phyloP scores from a whole-genome alignment of 2,797 vertebrate species.

The Hapalemur alaotrensis region DNA sequence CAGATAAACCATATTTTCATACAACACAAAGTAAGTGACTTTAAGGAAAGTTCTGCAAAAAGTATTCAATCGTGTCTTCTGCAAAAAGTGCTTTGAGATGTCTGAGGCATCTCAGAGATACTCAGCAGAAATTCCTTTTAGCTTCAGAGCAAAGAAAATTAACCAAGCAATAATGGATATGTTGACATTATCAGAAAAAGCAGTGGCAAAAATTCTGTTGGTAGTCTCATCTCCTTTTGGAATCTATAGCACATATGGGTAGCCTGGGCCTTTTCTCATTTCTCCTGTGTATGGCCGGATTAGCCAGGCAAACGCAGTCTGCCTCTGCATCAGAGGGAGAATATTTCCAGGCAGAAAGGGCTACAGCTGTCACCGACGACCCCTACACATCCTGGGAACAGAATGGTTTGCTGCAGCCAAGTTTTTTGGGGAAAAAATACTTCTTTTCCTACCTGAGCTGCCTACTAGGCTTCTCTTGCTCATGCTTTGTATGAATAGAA shows the following conservation, averaged over 20 bases:
- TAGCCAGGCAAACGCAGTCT: slow-evolving; percentile 73
- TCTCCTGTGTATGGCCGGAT: slow-evolving; percentile 78
- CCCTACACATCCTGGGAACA: slow-evolving; percentile 12
- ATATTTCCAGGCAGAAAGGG: slow-evolving; percentile 64
- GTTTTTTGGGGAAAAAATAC: neutral
- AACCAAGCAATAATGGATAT: slow-evolving; percentile 56
- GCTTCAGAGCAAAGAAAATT: slow-evolving; percentile 24
- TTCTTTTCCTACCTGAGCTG: slow-evolving; percentile 37
- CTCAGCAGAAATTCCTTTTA: slow-evolving; percentile 19
- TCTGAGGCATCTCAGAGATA: neutral
- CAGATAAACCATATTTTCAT: neutral
- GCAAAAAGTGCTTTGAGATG: neutral
- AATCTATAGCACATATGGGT: slow-evolving; percentile 67
- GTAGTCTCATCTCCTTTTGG: slow-evolving; percentile 71
- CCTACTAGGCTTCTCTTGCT: neutral
- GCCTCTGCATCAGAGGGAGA: slow-evolving; percentile 69
- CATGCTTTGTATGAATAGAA: neutral
- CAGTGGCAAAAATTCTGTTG: slow-evolving; percentile 29
- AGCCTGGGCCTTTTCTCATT: slow-evolving; percentile 73
- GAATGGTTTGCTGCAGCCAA: neutral
- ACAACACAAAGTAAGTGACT: neutral
- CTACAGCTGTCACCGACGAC: slow-evolving; percentile 72
- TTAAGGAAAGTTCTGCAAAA: neutral
- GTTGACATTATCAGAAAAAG: slow-evolving; percentile 62
- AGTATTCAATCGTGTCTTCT: neutral